These are phyloP conservation scores for Trissolcus brochymenae DNA, from an alignment of 2,888 invertebrate species.

Conservation along the genomic window DNA sequence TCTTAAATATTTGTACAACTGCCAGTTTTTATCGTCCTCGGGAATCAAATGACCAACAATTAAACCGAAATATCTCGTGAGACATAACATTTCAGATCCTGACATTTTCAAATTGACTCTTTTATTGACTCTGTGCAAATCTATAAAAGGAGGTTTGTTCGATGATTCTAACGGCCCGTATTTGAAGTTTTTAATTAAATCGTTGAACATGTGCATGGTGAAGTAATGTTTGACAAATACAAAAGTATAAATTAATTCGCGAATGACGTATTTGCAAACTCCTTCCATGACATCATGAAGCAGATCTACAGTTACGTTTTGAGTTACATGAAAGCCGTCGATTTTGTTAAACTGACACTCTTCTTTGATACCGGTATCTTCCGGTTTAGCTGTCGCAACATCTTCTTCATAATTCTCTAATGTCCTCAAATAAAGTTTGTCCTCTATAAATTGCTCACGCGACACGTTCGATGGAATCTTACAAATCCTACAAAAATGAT, in stretches of 20 bases:
- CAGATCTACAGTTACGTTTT: background rate
- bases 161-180: background rate
- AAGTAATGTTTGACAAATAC: background rate
- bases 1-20: too few species aligned
- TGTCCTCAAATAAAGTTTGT: background rate
- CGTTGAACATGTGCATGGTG: background rate
- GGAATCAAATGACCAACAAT: background rate
- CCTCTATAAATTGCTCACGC: background rate
- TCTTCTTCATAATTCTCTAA: background rate
- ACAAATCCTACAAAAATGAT: slow-evolving; percentile 31
- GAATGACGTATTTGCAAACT: background rate
- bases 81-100: background rate
- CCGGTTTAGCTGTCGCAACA: too few species aligned
- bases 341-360: background rate
- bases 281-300: background rate
- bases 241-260: background rate
- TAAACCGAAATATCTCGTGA: background rate
- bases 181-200: background rate
- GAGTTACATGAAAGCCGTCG: background rate
- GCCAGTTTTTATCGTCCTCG: background rate
- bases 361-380: background rate
- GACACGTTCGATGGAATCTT: slow-evolving; percentile 1
- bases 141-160: background rate
- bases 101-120: background rate
- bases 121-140: background rate